Evolutionary conservation across 2,797 vertebrate genomes (phyloP).

Genomic region (Crocidura indochinensis): DNA sequence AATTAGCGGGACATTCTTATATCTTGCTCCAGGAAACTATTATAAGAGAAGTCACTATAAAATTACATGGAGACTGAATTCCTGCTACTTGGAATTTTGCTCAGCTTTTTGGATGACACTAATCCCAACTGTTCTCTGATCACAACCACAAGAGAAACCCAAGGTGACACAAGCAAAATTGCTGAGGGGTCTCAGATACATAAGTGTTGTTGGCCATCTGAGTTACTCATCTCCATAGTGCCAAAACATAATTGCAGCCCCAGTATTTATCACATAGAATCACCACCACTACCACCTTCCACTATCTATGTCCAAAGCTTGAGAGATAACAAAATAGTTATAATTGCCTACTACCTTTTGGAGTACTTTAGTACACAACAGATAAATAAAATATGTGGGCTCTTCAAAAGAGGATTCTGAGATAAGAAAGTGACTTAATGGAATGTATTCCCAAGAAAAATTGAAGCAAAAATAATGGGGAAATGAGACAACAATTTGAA

Average conservation of each 20-base stretch:
- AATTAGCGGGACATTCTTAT: neutral
- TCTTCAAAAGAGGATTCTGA: neutral
- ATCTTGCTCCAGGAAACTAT: neutral
- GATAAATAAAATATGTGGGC: neutral
- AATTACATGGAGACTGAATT: neutral
- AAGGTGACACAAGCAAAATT: neutral
- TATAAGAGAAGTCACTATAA: neutral
- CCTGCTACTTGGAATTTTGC: neutral
- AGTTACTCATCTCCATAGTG: neutral
- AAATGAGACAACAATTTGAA: neutral
- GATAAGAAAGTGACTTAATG: slow-evolving; percentile 28
- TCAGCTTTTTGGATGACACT: neutral
- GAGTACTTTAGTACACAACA: neutral
- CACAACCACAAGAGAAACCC: neutral
- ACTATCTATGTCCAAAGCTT: neutral
- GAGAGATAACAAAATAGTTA: neutral
- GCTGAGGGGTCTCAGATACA: neutral
- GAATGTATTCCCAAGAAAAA: neutral
- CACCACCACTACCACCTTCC: neutral
- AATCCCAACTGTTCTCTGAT: neutral
- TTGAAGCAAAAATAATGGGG: neutral
- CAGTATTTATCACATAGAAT: neutral
- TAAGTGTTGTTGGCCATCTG: neutral
- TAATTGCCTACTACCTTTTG: neutral
- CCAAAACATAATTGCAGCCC: no score